Evolutionary conservation across 2,888 invertebrate species (phyloP).

Genomic region (Sycophila texana): DNA sequence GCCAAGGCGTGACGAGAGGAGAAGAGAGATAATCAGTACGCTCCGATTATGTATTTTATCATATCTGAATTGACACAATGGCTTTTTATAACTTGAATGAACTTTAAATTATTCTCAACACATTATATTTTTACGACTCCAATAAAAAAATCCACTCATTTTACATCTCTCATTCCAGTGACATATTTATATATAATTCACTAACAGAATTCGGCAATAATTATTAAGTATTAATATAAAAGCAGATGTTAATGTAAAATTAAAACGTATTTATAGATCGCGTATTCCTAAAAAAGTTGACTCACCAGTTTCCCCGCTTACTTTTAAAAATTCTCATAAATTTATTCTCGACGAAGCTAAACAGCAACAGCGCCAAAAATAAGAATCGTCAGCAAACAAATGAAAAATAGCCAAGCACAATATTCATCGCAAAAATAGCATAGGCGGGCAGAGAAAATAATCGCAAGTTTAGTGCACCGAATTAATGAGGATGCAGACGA

Average conservation of each 20-base stretch:
- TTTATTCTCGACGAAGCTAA: too few species aligned
- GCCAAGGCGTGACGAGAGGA: conserved; percentile 11
- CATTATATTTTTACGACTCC: too few species aligned
- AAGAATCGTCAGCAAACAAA: too few species aligned
- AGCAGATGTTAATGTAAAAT: too few species aligned
- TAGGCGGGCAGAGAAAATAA: conserved; percentile 29
- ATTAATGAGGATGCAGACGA: conserved; percentile 51
- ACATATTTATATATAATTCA: background rate
- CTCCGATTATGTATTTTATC: background rate
- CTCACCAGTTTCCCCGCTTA: too few species aligned
- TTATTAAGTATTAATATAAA: too few species aligned
- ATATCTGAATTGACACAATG: conserved; percentile 2
- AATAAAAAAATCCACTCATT: background rate
- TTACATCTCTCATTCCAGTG: background rate
- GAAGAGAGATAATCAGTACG: conserved; percentile 4
- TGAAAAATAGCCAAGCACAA: too few species aligned
- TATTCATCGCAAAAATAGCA: conserved; percentile 48
- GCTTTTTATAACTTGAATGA: background rate
- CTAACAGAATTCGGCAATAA: too few species aligned
- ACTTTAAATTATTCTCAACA: background rate
- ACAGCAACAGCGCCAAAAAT: too few species aligned
- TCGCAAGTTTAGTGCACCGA: background rate
- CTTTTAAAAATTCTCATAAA: too few species aligned
- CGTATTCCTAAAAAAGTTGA: background rate
- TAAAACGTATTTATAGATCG: too few species aligned